Conservation (phyloP, 1,140 invertebrate genomes). For the Arctopsyche grandis region DNA sequence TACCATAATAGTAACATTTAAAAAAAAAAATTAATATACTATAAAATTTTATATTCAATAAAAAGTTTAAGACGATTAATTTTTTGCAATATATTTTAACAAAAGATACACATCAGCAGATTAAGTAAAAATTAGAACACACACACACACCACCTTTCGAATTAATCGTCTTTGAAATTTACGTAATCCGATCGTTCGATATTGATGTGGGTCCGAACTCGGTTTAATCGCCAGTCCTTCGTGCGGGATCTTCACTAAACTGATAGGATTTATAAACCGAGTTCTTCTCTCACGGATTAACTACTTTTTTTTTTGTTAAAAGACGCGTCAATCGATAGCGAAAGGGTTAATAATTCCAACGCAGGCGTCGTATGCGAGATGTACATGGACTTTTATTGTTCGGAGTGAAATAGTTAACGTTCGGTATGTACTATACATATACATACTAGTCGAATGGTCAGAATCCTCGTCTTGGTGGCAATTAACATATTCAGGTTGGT, state of each 20-base stretch:
- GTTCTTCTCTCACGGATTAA: not conserved
- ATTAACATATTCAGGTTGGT: constrained; percentile 18
- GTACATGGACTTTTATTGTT: not conserved
- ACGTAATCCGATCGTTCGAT: constrained; percentile 25
- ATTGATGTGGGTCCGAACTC: not conserved
- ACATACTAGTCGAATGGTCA: not conserved
- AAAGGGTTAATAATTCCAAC: too few species aligned
- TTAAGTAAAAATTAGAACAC: too few species aligned
- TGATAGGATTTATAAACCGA: not conserved
- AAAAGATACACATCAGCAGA: too few species aligned
- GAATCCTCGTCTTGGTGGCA: not conserved
- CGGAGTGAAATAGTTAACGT: not conserved
- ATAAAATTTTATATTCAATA: too few species aligned
- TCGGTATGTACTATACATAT: not conserved
- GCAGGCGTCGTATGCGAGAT: too few species aligned
- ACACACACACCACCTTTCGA: not conserved
- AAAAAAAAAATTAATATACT: too few species aligned
- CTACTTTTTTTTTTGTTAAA: constrained; percentile 1
- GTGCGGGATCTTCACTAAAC: not conserved
- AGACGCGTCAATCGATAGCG: not conserved
- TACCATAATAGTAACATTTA: too few species aligned
- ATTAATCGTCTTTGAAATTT: constrained; percentile 20
- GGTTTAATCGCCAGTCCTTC: constrained; percentile 15
- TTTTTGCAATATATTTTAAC: too few species aligned
- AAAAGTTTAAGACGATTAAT: too few species aligned